These are phyloP conservation scores for Oplegnathus fasciatus DNA, from an alignment of 2,113 vertebrate species.

Conservation along the genomic window DNA sequence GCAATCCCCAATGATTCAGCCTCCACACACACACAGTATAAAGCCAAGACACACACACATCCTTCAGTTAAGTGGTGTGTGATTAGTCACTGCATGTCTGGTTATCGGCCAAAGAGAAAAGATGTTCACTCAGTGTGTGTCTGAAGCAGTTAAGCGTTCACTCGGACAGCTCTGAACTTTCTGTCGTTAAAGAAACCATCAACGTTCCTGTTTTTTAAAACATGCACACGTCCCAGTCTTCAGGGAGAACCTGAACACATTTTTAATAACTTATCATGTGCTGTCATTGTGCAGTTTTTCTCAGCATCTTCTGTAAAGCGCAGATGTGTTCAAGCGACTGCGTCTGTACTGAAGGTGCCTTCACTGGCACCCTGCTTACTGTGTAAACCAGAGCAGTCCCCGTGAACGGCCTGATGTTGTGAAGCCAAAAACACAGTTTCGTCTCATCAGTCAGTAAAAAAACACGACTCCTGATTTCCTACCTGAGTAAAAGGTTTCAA, in stretches of 20 bases:
- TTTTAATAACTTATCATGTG: not conserved
- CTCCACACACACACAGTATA: not conserved
- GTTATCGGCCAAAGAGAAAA: not conserved
- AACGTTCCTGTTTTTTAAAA: too few species aligned
- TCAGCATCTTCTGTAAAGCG: not conserved
- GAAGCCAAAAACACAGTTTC: not conserved
- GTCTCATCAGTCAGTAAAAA: not conserved
- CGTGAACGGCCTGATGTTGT: too few species aligned
- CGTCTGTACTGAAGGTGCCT: not conserved
- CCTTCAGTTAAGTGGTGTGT: not conserved
- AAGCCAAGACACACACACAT: not conserved
- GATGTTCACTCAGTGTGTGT: not conserved
- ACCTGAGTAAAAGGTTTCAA: not conserved
- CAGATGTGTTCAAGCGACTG: not conserved
- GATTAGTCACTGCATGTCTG: conserved; percentile 15
- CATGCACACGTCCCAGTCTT: not conserved
- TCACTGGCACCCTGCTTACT: not conserved
- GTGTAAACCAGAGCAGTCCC: not conserved
- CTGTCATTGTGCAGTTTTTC: too few species aligned
- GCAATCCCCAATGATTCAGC: not conserved
- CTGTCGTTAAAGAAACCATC: not conserved
- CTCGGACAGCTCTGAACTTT: not conserved
- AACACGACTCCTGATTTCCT: not conserved
- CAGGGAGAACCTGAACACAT: not conserved
- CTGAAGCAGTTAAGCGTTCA: too few species aligned